These are phyloP conservation scores for Argyrosomus regius DNA, from an alignment of 2,797 vertebrate genomes.

Conservation along the genomic window DNA sequence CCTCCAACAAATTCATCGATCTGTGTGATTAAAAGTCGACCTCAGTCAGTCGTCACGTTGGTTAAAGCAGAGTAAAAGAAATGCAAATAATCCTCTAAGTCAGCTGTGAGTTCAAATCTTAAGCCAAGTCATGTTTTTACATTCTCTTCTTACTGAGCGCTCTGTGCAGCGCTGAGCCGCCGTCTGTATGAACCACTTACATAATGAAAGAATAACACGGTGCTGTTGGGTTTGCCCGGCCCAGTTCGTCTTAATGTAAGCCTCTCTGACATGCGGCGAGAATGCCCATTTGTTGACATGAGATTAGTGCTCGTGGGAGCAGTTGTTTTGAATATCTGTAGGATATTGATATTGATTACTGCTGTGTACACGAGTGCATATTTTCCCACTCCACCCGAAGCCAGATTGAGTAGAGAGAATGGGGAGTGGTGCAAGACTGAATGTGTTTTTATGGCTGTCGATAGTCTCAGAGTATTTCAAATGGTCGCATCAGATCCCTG, in stretches of 20 bases:
- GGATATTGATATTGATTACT: slow-evolving; percentile 70
- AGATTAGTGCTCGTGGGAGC: slow-evolving; percentile 52
- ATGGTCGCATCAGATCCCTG: neutral
- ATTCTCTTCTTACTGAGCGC: slow-evolving; percentile 65
- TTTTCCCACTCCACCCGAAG: slow-evolving; percentile 46
- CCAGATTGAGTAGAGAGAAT: slow-evolving; percentile 33
- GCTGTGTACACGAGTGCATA: slow-evolving; percentile 37
- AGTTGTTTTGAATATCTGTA: slow-evolving; percentile 60
- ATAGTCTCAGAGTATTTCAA: slow-evolving; percentile 9
- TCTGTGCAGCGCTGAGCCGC: slow-evolving; percentile 43
- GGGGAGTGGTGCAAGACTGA: slow-evolving; percentile 30
- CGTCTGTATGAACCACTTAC: slow-evolving; percentile 49
- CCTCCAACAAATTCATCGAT: neutral
- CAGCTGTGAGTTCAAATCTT: slow-evolving; percentile 52
- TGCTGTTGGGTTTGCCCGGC: slow-evolving; percentile 10
- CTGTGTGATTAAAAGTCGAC: neutral
- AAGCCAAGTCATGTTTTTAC: slow-evolving; percentile 74
- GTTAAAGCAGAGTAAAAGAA: slow-evolving; percentile 41
- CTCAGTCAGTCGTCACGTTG: neutral
- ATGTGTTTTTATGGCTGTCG: slow-evolving; percentile 22
- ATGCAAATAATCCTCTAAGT: slow-evolving; percentile 61
- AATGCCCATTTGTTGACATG: slow-evolving; percentile 63
- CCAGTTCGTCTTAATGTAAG: slow-evolving; percentile 46
- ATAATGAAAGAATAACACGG: slow-evolving; percentile 49
- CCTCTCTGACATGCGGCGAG: slow-evolving; percentile 35